phyloP scores from a whole-genome alignment of 2,888 invertebrate species.

The Drosophila mettleri region DNA sequence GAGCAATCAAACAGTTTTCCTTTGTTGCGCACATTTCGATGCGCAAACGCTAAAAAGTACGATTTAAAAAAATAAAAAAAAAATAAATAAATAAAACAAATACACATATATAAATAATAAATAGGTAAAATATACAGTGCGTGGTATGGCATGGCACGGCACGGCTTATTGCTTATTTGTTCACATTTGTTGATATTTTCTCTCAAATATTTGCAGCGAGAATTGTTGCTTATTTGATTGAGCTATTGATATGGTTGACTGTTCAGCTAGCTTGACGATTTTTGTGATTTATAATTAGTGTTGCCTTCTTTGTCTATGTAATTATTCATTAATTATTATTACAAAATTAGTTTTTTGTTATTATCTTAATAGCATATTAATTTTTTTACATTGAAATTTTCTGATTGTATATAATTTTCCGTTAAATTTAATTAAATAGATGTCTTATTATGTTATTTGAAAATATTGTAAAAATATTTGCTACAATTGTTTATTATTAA shows the following conservation, averaged over 20 bases:
- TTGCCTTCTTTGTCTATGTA: background rate
- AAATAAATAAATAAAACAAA: background rate
- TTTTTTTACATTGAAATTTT: no score
- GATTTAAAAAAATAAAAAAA: conserved; percentile 1
- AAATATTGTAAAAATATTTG: no score
- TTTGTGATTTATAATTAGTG: background rate
- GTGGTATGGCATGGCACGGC: background rate
- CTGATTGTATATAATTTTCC: no score
- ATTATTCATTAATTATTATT: background rate
- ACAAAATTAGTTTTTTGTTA: no score
- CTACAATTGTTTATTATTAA: no score
- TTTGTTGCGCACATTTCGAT: conserved; percentile 19
- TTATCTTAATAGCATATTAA: no score
- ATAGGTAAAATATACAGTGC: background rate
- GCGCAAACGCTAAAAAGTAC: conserved; percentile 7
- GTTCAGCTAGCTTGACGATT: background rate
- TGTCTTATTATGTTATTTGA: no score
- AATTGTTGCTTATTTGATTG: background rate
- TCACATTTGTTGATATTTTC: conserved; percentile 9
- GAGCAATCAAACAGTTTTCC: conserved; percentile 20
- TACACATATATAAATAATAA: background rate
- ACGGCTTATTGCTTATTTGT: background rate
- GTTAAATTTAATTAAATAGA: no score
- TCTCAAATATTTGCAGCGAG: conserved; percentile 3
- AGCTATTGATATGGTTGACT: no score